Evolutionary conservation across 2,113 vertebrate species (phyloP).

Genomic region (Cebus imitator): DNA sequence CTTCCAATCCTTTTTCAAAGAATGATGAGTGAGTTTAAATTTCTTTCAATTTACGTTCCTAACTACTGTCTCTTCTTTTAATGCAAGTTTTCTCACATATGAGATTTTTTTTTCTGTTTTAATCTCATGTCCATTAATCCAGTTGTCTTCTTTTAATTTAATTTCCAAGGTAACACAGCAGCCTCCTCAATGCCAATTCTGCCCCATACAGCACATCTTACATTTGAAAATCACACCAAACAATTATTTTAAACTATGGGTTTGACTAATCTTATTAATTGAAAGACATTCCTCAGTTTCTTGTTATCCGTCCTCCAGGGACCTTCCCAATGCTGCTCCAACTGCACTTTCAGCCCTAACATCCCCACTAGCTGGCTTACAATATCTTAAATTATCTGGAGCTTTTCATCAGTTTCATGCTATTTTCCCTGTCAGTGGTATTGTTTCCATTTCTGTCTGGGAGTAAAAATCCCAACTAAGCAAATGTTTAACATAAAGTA

Average conservation of each 20-base stretch:
- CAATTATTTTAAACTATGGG: not conserved
- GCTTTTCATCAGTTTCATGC: accelerated
- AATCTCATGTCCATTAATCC: accelerated
- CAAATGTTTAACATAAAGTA: too few species aligned
- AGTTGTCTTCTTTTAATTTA: not conserved
- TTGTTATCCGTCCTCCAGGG: not conserved
- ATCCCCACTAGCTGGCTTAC: accelerated
- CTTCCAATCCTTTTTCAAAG: not conserved
- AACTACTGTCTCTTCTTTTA: not conserved
- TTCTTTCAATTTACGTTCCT: not conserved
- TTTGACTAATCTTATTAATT: not conserved
- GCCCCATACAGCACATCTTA: accelerated
- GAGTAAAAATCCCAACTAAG: not conserved
- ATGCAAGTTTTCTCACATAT: not conserved
- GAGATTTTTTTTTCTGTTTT: not conserved
- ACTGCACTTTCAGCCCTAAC: accelerated
- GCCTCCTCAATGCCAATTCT: not conserved
- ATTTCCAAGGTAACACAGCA: not conserved
- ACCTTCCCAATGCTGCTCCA: too few species aligned
- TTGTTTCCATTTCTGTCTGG: not conserved
- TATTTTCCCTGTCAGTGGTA: not conserved
- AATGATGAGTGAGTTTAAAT: not conserved
- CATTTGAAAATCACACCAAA: not conserved
- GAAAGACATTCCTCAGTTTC: not conserved
- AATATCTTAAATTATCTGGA: not conserved